phyloP scores from a whole-genome alignment of 2,113 vertebrate genomes.

The Nesogale talazaci region DNA sequence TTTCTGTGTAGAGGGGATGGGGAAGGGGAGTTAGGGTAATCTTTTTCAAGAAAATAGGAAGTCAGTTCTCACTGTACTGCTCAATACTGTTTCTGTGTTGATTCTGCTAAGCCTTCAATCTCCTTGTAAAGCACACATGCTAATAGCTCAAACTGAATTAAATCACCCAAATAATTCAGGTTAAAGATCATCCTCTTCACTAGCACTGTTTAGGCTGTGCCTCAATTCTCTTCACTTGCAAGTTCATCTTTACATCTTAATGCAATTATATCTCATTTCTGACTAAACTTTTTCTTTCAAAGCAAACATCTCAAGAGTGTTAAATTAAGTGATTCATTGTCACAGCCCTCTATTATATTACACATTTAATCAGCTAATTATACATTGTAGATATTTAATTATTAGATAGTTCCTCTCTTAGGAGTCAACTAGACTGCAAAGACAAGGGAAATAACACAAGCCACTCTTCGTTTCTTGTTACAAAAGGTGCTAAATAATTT shows the following conservation, averaged over 20 bases:
- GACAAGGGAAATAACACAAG: not conserved
- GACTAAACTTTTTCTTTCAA: slow-evolving; percentile 42
- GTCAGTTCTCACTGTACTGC: slow-evolving; percentile 10
- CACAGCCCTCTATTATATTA: slow-evolving; percentile 14
- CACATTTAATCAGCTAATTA: slow-evolving; percentile 56
- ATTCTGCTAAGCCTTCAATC: not conserved
- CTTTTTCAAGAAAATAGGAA: not conserved
- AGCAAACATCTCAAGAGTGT: slow-evolving; percentile 60
- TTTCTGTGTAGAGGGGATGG: not conserved
- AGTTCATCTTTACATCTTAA: not conserved
- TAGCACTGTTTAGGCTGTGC: not conserved
- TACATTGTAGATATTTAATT: slow-evolving; percentile 61
- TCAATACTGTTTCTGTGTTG: not conserved
- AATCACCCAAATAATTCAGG: not conserved
- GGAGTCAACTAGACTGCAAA: slow-evolving; percentile 5
- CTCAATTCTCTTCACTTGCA: not conserved
- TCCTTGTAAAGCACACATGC: slow-evolving; percentile 1
- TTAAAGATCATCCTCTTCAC: not conserved
- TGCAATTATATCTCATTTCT: not conserved
- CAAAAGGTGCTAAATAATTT: slow-evolving; percentile 20
- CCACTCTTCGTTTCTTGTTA: not conserved
- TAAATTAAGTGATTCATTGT: slow-evolving; percentile 57
- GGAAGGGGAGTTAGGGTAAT: not conserved
- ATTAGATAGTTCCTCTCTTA: slow-evolving; percentile 54
- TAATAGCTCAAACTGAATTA: not conserved